Conservation (phyloP, 2,113 vertebrate genomes). For the Mellivora capensis region DNA sequence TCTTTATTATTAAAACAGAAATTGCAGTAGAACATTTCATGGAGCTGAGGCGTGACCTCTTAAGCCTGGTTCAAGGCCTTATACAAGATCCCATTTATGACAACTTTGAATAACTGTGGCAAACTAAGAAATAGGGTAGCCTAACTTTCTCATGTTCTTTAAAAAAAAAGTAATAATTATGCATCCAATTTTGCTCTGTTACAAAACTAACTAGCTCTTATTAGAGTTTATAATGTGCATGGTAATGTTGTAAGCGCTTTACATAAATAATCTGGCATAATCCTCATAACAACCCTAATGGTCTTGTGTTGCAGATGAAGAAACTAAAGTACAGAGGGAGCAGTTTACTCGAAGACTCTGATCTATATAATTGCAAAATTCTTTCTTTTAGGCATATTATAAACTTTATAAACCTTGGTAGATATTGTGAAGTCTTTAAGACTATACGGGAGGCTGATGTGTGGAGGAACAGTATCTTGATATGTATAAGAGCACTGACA, state of each 20-base stretch:
- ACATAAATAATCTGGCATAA: neutral
- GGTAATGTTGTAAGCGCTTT: neutral
- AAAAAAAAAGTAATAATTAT: neutral
- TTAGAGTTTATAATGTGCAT: neutral
- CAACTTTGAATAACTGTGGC: neutral
- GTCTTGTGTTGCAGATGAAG: neutral
- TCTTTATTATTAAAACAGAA: neutral
- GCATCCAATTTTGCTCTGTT: neutral
- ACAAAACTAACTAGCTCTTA: neutral
- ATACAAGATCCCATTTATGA: neutral
- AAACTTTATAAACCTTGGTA: neutral
- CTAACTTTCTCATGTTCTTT: neutral
- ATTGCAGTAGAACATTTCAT: neutral
- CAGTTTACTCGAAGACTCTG: neutral
- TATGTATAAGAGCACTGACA: neutral
- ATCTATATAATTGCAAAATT: neutral
- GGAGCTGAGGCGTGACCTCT: neutral
- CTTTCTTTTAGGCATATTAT: neutral
- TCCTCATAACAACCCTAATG: neutral
- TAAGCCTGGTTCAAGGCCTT: neutral
- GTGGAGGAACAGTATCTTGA: neutral
- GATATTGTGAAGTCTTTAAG: neutral
- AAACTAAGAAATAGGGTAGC: neutral
- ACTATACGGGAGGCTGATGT: neutral
- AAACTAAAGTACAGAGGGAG: neutral